Base-by-base conservation (phyloP, 2,113 vertebrate genomes). In the Potamarius usumacintae region DNA sequence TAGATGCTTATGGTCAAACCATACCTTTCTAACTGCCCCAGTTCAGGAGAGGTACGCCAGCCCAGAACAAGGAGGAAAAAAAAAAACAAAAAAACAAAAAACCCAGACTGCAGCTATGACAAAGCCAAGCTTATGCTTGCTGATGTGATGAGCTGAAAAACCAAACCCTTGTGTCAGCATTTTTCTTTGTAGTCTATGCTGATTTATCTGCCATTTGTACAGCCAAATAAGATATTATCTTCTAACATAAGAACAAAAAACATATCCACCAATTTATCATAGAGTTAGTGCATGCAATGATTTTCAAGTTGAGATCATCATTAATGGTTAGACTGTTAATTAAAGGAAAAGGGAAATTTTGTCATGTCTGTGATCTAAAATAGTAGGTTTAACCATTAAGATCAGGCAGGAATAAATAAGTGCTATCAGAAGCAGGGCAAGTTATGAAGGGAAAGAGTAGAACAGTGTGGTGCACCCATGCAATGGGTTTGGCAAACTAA, bases 11-110 rank as follows among this genome's bases (percentile, higher is more conserved):
- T 17, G 48, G 10, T 62, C 11, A 72, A 5, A 25, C 62, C 67
- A 77, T 89, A 93, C 91, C 90, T 91, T 85, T 93, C 76, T 91
- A 94, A 85, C 92, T 92, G 57, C 89, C 91, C 92, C 92, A 93
- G 14, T 90, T 90, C 52, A 92, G 53, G 2, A 93, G 84, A 18
- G 92, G 91, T 48, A 87, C 57, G 67, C 69, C 88, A 71, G 91
- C 69, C 92, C 92, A 94, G 84, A 93, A 91, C 67, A 92, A 67
- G 82, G 89, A 86, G 57, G 72, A 74, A 30, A 91, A 84, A 42
- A 42, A 42, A 4, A 42, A 42, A 42, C 34, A 34, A 42, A 42
- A 42, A 42, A 30, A 30, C 30, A 34, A 34, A 42, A 42, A 42
- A 4, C 42, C 91, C 90, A 94, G 83, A 92, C 87, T 15, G 84